Evolutionary conservation across 2,888 invertebrate genomes (phyloP).

Genomic region (Sarcophaga carnaria): DNA sequence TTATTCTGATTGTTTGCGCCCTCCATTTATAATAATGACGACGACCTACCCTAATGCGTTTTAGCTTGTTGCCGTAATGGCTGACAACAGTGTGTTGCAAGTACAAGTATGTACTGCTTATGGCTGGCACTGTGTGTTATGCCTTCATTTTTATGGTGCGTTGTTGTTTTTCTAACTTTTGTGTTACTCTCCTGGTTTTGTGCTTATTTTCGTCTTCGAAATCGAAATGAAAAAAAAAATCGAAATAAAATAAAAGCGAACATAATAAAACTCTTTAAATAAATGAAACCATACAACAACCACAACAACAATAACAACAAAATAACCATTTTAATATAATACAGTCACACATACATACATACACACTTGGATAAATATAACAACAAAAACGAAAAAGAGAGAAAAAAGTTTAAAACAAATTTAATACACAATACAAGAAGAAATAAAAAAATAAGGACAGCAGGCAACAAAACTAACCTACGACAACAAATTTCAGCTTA

Average conservation of each 20-base stretch:
- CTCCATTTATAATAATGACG: conserved; percentile 63
- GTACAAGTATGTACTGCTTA: neutral
- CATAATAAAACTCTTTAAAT: conserved; percentile 69
- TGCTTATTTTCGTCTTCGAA: conserved; percentile 55
- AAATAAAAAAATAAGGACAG: conserved; percentile 10
- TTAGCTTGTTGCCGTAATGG: conserved; percentile 68
- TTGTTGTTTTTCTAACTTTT: conserved; percentile 32
- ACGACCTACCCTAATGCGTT: conserved; percentile 71
- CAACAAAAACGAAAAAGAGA: conserved; percentile 10
- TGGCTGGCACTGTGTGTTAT: conserved; percentile 23
- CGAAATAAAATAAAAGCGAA: conserved; percentile 46
- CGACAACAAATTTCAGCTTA: conserved; percentile 71
- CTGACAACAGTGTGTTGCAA: conserved; percentile 56
- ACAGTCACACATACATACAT: conserved; percentile 34
- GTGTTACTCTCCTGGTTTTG: conserved; percentile 12
- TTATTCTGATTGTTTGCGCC: conserved; percentile 52
- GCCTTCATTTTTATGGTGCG: conserved; percentile 66
- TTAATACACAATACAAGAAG: conserved; percentile 10
- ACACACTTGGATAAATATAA: neutral
- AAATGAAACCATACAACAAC: conserved; percentile 65
- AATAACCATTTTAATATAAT: conserved; percentile 48
- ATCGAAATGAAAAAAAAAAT: conserved; percentile 27
- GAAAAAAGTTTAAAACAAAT: conserved; percentile 39
- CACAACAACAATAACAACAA: neutral
- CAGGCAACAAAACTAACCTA: conserved; percentile 69